Percentiles rank a stretch among this genome's conserved stretches.
phyloP scores from a whole-genome alignment of 2,113 vertebrate genomes.

The Scalopus aquaticus region DNA sequence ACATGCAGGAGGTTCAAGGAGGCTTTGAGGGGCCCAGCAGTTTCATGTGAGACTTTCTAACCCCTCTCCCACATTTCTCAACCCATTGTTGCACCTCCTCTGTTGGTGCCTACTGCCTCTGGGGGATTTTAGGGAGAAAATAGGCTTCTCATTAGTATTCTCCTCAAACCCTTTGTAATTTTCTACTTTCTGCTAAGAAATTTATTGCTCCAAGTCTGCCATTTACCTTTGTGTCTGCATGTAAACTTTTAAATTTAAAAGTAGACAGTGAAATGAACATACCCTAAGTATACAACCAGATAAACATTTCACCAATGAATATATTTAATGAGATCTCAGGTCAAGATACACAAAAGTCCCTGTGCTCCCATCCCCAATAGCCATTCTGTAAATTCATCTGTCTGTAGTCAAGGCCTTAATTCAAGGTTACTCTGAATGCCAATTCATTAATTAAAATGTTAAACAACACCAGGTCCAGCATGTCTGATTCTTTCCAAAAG shows the following conservation, averaged over 20 bases:
- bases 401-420: conserved; percentile 50
- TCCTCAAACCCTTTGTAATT: neutral
- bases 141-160: neutral
- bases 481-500: conserved; percentile 6
- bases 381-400: neutral
- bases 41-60: neutral
- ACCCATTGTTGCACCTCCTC: neutral
- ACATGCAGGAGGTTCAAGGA: neutral
- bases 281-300: conserved; percentile 3
- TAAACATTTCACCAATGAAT: conserved; percentile 40
- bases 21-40: too few relatives aligned
- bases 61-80: neutral
- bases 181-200: conserved; percentile 22
- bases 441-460: conserved; percentile 66
- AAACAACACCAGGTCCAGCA: neutral
- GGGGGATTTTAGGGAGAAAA: neutral
- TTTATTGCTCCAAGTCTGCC: neutral
- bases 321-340: conserved; percentile 8
- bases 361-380: conserved; percentile 6
- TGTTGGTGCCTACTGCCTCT: neutral
- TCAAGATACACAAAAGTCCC: conserved; percentile 19
- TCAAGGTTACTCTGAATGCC: conserved; percentile 61
- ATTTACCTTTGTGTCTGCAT: neutral
- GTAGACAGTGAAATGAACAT: conserved; percentile 3
- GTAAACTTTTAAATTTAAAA: conserved; percentile 45